Evolutionary conservation across 2,888 invertebrate genomes (phyloP).

Genomic region (Drosophila ochracea): DNA sequence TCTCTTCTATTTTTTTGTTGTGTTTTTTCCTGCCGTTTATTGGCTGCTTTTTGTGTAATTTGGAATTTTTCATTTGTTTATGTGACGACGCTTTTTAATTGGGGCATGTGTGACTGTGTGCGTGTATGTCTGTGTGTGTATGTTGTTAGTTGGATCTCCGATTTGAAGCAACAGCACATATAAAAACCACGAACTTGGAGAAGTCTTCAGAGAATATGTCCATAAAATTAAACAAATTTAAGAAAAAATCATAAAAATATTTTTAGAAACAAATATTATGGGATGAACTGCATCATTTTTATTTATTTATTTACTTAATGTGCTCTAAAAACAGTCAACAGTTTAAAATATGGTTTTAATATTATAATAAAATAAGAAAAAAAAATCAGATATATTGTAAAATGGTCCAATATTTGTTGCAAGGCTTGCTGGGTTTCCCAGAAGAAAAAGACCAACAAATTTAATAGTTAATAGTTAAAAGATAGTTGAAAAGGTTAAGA

Average conservation of each 20-base stretch:
- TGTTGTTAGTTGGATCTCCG: conserved; percentile 34
- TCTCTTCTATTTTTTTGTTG: neutral
- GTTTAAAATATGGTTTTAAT: no score
- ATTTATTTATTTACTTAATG: neutral
- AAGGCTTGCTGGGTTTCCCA: no score
- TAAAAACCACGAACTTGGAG: neutral
- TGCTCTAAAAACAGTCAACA: no score
- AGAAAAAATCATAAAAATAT: neutral
- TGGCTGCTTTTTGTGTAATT: conserved; percentile 62
- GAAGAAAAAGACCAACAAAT: no score
- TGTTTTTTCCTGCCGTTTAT: conserved; percentile 53
- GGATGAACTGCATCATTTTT: neutral
- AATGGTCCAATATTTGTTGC: no score
- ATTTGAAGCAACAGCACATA: conserved; percentile 36
- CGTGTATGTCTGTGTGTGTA: conserved; percentile 5
- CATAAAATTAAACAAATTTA: neutral
- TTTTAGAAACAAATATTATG: neutral
- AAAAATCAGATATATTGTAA: no score
- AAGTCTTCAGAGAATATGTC: neutral
- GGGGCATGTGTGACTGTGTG: conserved; percentile 5
- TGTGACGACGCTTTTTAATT: conserved; percentile 9
- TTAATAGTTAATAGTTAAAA: no score
- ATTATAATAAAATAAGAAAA: no score
- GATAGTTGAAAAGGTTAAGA: neutral
- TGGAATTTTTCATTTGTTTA: conserved; percentile 61